Percentiles rank a stretch among this genome's conserved stretches.
Evolutionary conservation across 2,888 invertebrate genomes (phyloP).

Genomic region (Philereme vetulata): DNA sequence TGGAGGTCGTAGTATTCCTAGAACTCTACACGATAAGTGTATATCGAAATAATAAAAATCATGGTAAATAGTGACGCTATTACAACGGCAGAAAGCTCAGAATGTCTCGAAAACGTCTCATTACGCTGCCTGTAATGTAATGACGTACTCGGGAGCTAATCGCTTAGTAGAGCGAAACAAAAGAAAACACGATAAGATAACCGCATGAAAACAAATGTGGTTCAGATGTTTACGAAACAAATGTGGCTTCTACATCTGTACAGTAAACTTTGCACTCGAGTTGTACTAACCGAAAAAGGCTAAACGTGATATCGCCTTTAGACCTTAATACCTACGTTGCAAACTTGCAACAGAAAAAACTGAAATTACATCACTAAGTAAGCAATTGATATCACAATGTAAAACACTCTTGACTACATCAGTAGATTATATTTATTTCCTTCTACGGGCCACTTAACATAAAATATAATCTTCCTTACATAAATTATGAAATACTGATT

Average conservation of each 20-base stretch:
- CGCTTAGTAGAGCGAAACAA: conserved; percentile 50
- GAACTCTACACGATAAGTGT: conserved; percentile 18
- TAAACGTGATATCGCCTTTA: neutral
- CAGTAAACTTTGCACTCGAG: conserved; percentile 19
- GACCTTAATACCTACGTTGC: too few species aligned
- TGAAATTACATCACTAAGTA: too few species aligned
- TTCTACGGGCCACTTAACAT: too few species aligned
- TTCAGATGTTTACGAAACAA: conserved; percentile 39
- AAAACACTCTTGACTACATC: neutral
- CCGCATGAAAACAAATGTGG: conserved; percentile 50
- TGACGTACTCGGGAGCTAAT: conserved; percentile 42
- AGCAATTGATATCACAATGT: too few species aligned
- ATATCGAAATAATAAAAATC: conserved; percentile 3
- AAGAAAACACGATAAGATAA: conserved; percentile 56
- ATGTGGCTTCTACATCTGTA: conserved; percentile 24
- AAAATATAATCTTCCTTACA: too few species aligned
- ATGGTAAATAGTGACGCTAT: conserved; percentile 32
- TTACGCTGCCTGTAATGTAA: conserved; percentile 35
- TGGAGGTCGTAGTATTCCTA: conserved; percentile 32
- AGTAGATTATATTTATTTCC: too few species aligned
- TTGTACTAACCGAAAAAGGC: conserved; percentile 3
- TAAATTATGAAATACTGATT: neutral
- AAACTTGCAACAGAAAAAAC: too few species aligned
- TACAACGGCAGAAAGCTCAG: conserved; percentile 37
- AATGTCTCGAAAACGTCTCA: conserved; percentile 33